Conservation (phyloP, 1,140 invertebrate species). For the Arion vulgaris region DNA sequence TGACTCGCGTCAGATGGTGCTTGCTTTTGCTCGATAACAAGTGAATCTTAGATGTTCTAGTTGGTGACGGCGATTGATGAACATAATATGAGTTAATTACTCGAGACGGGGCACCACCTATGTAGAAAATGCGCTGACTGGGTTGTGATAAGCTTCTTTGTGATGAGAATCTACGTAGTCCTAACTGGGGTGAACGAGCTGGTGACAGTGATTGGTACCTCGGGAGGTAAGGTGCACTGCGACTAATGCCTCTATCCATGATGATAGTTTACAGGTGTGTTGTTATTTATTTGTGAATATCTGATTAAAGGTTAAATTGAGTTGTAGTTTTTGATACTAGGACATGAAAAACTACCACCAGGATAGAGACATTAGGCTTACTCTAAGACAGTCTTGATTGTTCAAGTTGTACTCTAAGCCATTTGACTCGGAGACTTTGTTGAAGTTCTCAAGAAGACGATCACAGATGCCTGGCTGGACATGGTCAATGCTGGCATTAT, state of each 20-base stretch:
- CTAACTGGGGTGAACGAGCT: constrained; percentile 8
- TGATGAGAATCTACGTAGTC: background rate
- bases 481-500: background rate
- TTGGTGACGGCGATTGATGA: constrained; percentile 16
- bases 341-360: too few relatives aligned
- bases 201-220: constrained; percentile 33
- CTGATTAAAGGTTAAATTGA: background rate
- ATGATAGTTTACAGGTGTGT: background rate
- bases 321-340: background rate
- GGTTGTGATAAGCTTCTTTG: constrained; percentile 10
- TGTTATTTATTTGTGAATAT: background rate
- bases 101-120: background rate
- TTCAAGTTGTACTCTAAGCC: too few relatives aligned
- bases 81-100: background rate
- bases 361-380: too few relatives aligned
- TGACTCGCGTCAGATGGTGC: background rate
- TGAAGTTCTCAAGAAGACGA: background rate
- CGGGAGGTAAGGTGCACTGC: constrained; percentile 39
- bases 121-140: constrained; percentile 10
- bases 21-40: constrained; percentile 6
- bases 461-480: background rate
- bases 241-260: constrained; percentile 38
- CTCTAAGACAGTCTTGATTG: background rate
- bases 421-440: too few relatives aligned
- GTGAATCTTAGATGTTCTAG: background rate